These are phyloP conservation scores for Gnatocerus cornutus DNA, from an alignment of 2,888 invertebrate species.

Conservation along the genomic window DNA sequence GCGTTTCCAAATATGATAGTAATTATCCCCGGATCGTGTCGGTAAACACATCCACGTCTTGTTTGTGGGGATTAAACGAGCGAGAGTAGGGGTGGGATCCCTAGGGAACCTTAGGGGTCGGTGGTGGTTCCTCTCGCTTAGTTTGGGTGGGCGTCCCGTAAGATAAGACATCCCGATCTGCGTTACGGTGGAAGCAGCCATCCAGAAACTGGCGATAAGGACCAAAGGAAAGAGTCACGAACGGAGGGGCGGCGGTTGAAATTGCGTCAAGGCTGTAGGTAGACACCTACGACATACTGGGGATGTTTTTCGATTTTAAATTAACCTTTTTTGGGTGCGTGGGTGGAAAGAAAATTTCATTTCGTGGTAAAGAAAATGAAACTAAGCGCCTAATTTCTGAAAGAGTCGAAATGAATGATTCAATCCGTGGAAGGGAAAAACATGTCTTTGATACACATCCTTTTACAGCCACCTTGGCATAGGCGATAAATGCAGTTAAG, in stretches of 20 bases:
- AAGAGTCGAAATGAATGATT: too few species aligned
- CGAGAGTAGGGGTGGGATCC: slow-evolving; percentile 46
- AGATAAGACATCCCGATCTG: slow-evolving; percentile 71
- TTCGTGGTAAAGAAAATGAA: too few species aligned
- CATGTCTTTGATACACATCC: too few species aligned
- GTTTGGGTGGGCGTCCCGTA: slow-evolving; percentile 56
- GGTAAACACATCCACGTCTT: slow-evolving; percentile 49
- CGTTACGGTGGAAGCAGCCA: slow-evolving; percentile 69
- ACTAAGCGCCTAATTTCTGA: too few species aligned
- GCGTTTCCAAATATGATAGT: slow-evolving; percentile 36
- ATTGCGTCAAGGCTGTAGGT: slow-evolving; percentile 16
- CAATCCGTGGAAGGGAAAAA: too few species aligned
- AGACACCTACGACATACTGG: slow-evolving; percentile 21
- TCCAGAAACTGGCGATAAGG: slow-evolving; percentile 72
- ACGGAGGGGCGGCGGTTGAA: slow-evolving; percentile 43
- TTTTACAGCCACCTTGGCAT: too few species aligned
- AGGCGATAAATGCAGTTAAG: too few species aligned
- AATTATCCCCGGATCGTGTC: slow-evolving; percentile 43
- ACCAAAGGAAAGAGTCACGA: slow-evolving; percentile 64
- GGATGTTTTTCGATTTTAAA: slow-evolving; percentile 2
- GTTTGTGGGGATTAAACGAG: slow-evolving; percentile 49
- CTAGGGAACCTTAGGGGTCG: slow-evolving; percentile 50
- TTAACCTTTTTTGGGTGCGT: too few species aligned
- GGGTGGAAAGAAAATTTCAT: too few species aligned
- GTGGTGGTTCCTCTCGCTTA: slow-evolving; percentile 48